phyloP scores from a whole-genome alignment of 2,113 vertebrate species.

The Turdus rufiventris region DNA sequence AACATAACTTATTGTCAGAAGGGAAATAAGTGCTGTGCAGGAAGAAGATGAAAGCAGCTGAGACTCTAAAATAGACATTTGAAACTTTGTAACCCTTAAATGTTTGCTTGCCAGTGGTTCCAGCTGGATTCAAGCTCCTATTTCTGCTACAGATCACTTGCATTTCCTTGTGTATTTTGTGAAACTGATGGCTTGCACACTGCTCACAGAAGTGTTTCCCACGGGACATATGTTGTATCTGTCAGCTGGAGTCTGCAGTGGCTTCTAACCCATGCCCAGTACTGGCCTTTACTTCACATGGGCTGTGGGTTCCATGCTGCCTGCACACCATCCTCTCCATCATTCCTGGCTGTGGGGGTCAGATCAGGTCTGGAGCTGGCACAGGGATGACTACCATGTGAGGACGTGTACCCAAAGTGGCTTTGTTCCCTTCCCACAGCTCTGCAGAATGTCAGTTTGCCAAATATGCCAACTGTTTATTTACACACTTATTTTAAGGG shows the following conservation, averaged over 20 bases:
- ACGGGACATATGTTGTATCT: background rate
- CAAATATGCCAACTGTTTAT: background rate
- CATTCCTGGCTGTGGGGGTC: background rate
- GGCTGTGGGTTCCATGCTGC: background rate
- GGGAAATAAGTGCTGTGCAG: background rate
- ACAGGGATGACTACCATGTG: background rate
- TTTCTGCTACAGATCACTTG: background rate
- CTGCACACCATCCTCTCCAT: background rate
- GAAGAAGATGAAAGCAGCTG: conserved; percentile 17
- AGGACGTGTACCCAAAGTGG: background rate
- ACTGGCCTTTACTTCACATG: background rate
- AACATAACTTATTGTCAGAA: conserved; percentile 13
- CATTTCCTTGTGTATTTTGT: background rate
- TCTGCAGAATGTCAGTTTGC: background rate
- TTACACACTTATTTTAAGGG: background rate
- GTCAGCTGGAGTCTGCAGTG: background rate
- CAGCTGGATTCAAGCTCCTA: background rate
- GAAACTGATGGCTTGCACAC: background rate
- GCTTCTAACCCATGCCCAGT: background rate
- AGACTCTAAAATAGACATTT: background rate
- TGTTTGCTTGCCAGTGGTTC: background rate
- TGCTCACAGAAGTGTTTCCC: background rate
- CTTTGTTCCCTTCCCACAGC: background rate
- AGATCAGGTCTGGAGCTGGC: background rate
- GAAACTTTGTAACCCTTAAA: background rate